phyloP scores from a whole-genome alignment of 2,888 invertebrate genomes.

The Willowsia nigromaculata region DNA sequence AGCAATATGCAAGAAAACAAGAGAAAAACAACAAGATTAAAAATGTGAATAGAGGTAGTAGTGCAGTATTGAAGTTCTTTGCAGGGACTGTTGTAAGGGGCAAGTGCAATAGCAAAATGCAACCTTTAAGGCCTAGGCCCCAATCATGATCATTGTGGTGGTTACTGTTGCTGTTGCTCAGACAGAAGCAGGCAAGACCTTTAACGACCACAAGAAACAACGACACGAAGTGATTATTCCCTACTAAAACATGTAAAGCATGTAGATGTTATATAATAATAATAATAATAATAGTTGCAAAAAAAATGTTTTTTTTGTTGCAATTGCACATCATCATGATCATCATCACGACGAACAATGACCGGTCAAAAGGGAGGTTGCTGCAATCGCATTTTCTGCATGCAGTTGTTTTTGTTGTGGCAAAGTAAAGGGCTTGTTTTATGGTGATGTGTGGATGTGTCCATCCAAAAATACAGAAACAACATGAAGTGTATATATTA shows the following conservation, averaged over 20 bases:
- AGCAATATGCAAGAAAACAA: constrained; percentile 56
- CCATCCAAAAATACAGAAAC: neutral
- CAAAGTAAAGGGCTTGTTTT: constrained; percentile 25
- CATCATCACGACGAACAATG: constrained; percentile 15
- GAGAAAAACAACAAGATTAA: constrained; percentile 32
- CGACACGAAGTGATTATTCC: neutral
- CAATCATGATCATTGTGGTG: neutral
- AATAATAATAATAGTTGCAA: too few relatives aligned
- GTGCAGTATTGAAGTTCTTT: neutral
- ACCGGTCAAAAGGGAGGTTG: constrained; percentile 33
- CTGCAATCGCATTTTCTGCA: neutral
- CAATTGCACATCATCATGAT: constrained; percentile 28
- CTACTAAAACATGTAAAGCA: neutral
- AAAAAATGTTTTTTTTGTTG: neutral
- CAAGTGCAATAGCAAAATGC: constrained; percentile 65
- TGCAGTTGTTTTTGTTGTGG: neutral
- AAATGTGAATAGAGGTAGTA: neutral
- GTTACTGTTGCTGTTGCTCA: neutral
- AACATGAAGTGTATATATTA: neutral
- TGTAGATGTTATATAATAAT: neutral
- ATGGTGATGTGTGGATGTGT: too few relatives aligned
- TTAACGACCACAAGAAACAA: neutral
- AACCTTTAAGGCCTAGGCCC: constrained; percentile 51
- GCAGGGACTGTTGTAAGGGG: constrained; percentile 56
- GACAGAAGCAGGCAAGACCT: neutral